These are phyloP conservation scores for Pelodiscus sinensis DNA, from an alignment of 2,113 vertebrate genomes.

Conservation along the genomic window DNA sequence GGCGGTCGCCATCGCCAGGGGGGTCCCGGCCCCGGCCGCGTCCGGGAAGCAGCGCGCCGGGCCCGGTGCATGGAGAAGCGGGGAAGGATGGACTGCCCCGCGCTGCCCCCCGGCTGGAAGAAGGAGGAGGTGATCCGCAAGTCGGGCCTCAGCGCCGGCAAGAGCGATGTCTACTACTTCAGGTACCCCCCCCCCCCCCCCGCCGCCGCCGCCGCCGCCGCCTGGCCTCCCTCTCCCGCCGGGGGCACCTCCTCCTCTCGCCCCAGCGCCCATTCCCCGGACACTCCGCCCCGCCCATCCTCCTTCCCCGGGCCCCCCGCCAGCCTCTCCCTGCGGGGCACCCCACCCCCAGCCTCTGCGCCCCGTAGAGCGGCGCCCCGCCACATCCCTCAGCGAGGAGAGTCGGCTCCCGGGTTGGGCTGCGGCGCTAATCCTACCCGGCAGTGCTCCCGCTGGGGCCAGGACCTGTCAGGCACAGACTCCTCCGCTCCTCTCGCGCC, in stretches of 20 bases:
- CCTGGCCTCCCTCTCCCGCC: neutral
- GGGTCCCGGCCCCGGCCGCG: neutral
- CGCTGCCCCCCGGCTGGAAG: slow-evolving; percentile 87
- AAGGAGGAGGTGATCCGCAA: slow-evolving; percentile 91
- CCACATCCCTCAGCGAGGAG: neutral
- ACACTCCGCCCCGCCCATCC: neutral
- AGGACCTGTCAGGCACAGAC: neutral
- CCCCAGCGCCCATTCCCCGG: too few species aligned
- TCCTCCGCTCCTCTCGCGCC: too few species aligned
- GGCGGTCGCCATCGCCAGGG: neutral
- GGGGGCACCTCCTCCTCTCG: neutral
- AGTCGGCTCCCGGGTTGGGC: neutral
- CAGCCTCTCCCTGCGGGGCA: neutral
- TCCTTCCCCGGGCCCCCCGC: neutral
- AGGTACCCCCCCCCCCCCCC: slow-evolving; percentile 71
- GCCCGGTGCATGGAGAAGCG: slow-evolving; percentile 80
- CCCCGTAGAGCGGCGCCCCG: neutral
- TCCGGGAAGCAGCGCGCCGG: neutral
- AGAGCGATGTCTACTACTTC: slow-evolving; percentile 91
- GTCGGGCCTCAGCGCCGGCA: slow-evolving; percentile 88
- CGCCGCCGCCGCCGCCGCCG: neutral
- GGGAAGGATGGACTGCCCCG: slow-evolving; percentile 85
- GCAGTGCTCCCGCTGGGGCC: neutral
- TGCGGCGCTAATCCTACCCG: neutral
- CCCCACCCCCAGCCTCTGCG: neutral